Base-by-base conservation (phyloP, 2,113 vertebrate genomes). In the Paedocypris sp. region DNA sequence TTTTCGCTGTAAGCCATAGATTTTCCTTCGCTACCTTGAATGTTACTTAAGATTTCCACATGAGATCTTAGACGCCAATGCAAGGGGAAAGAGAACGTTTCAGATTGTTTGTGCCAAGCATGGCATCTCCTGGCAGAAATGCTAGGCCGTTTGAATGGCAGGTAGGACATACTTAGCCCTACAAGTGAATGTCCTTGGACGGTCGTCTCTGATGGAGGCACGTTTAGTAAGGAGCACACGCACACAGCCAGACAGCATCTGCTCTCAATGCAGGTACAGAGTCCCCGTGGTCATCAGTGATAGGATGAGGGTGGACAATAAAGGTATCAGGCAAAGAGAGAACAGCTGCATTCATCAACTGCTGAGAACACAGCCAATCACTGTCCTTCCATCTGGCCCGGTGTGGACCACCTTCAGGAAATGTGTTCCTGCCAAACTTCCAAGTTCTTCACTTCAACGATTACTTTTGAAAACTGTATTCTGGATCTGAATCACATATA, bases 201-300 rank as follows among this genome's bases (percentile, higher is more conserved):
- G 10, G 51, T 29, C 42, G 16, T 32, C 28, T 45, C 25, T 64
- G 50, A 46, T 18, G 16, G 19, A 48, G 39, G 22, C 20, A 3
- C 10, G 31, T 45, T 66, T 60, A 60, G 45, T 60, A 66, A 60
- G 46, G 25, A 32, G 33, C 56, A 36, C 56, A 66, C 64, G 38
- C 47, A 66, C 35, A 35, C 31, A 52, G 15, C 64, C 64, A 66
- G 64, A 66, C 64, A 46, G 39, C 56, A 66, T 60, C 56, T 66
- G 64, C 39, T 66, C 56, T 53, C 38, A 52, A 66, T 46, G 33
- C 62, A 65, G 53, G 53, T 42, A 23, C 23, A 48, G 33, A 31
- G 52, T 26, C 50, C 39, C 45, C 4, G n/a, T 4, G 23, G 23
- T 33, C 62, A 57, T 45, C 41, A 45, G 45, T 26, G 16, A 42